Evolutionary conservation across 2,888 invertebrate genomes (phyloP), one percentile per base, ranked within the genome.

Genomic region (Parapristionchus giblindavisi): DNA sequence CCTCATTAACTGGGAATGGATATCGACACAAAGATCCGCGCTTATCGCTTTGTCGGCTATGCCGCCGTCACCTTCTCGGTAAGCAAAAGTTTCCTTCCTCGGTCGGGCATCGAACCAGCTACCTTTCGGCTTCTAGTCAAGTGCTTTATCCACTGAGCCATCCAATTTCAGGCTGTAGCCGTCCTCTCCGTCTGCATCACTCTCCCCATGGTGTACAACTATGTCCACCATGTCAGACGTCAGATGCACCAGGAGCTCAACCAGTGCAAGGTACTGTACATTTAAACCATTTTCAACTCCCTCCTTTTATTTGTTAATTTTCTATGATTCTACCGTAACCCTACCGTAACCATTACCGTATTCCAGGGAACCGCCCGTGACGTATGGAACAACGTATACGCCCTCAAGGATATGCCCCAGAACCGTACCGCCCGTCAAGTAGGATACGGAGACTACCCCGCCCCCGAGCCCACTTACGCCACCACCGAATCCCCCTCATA

Each of bases 201-300:
- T 52, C 77, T 83, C 34, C 83, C 83, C 61, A 83, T 83, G 83
- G 83, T 83, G 68, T 83, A 83, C 83, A 81, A 83, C 80, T 83
- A 83, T 61, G 81, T 83, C 29, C 81, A 81, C 74, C 83, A 83
- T 73, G 83, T 83, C 21, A 77, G 83, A 38, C 78, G 80, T 58
- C 83, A 83, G 75, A 83, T 83, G 83, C 83, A 83, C 77, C 68
- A 75, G 58, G 83, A 83, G 75, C 78, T 83, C 61, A 81, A 79
- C 77, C 78, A 76, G 70, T 83, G 83, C 81, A 80, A 81, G 27
- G 56, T 56, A 56, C 3, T 11, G 3, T 27, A 56, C 4, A 29
- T 4, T 24, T 4, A 56, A 29, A 29, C 32, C 6, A 56, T 29
- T 56, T 56, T 27, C 56, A 6, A 2, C 21, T 32, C 17, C 14